Conservation (phyloP, 2,797 vertebrate species). For the Sebastes iracundus region DNA sequence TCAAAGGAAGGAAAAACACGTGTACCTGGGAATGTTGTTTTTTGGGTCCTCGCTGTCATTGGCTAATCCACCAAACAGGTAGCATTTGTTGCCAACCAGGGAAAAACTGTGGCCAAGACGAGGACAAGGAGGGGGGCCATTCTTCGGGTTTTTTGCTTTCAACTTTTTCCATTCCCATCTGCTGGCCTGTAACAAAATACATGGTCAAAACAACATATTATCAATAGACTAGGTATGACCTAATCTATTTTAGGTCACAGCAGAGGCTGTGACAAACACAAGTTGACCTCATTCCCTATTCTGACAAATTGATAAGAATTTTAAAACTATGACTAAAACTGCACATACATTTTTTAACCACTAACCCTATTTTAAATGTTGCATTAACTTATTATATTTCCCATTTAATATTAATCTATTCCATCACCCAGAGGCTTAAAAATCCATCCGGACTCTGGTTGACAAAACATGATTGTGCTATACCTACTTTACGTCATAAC, state of each 20-base stretch:
- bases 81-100: constrained; percentile 95
- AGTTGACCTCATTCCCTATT: not conserved
- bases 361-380: not conserved
- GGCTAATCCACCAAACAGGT: constrained; percentile 94
- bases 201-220: not conserved
- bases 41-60: constrained; percentile 98
- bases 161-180: constrained; percentile 98
- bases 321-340: not conserved
- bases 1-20: not conserved
- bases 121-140: constrained; percentile 94
- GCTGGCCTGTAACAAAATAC: constrained; percentile 85
- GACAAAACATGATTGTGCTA: not conserved
- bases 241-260: not conserved
- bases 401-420: not conserved
- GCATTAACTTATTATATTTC: not conserved
- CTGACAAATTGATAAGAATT: not conserved
- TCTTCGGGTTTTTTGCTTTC: constrained; percentile 96
- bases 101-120: constrained; percentile 97
- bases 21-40: constrained; percentile 96
- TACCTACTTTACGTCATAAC: not conserved
- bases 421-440: not conserved
- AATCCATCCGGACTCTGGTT: not conserved
- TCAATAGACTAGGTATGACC: not conserved
- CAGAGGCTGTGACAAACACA: not conserved
- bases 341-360: not conserved